phyloP scores from a whole-genome alignment of 2,888 invertebrate species.

The Tiliacea aurago region DNA sequence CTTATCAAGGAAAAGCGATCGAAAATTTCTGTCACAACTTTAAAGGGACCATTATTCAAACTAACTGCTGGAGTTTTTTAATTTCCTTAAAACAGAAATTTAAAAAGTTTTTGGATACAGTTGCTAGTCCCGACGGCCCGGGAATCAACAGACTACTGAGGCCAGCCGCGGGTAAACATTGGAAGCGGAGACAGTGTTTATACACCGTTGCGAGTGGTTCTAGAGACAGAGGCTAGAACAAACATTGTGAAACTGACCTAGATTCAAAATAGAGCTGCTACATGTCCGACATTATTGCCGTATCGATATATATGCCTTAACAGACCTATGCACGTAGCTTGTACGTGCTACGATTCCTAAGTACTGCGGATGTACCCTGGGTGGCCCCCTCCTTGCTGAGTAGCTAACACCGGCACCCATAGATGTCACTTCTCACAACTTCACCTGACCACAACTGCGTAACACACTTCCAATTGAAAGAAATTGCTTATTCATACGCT shows the following conservation, averaged over 20 bases:
- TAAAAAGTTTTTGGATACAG: slow-evolving; percentile 8
- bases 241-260: slow-evolving; percentile 29
- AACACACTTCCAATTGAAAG: neutral
- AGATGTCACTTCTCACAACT: neutral
- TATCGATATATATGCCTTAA: neutral
- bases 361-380: neutral
- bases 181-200: neutral
- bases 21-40: slow-evolving; percentile 26
- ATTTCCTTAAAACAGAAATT: slow-evolving; percentile 41
- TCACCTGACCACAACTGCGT: neutral
- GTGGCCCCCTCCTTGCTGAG: neutral
- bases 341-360: neutral
- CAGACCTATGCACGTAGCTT: neutral
- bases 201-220: neutral
- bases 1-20: slow-evolving; percentile 33
- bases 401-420: neutral
- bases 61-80: slow-evolving; percentile 36
- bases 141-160: slow-evolving; percentile 11
- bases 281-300: neutral
- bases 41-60: slow-evolving; percentile 35
- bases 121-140: neutral
- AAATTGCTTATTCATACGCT: neutral
- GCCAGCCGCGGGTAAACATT: slow-evolving; percentile 16
- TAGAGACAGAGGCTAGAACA: slow-evolving; percentile 17
- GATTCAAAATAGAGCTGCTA: slow-evolving; percentile 15